A percentile compares a stretch with the other conserved stretches of the same genome.
These are phyloP conservation scores for Onychomys leucogaster DNA, from an alignment of 2,797 vertebrate genomes.

Conservation along the genomic window DNA sequence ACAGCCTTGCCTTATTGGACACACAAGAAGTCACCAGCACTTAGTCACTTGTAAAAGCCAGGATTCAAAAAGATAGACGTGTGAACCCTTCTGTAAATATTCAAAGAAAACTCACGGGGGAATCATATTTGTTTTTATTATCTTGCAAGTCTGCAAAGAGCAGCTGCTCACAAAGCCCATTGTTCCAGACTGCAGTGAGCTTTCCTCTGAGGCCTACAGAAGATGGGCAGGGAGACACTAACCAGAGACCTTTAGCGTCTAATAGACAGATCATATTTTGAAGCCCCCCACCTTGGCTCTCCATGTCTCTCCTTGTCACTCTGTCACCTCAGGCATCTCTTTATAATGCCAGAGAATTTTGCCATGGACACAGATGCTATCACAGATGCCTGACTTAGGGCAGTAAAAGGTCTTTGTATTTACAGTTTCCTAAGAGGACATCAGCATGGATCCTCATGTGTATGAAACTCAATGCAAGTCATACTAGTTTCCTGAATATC, in stretches of 20 bases:
- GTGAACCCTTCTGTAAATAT: conserved; percentile 35
- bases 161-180: conserved; percentile 24
- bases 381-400: conserved; percentile 24
- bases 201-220: conserved; percentile 45
- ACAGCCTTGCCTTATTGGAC: neutral
- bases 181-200: conserved; percentile 47
- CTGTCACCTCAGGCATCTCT: neutral
- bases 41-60: neutral
- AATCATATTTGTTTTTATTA: conserved; percentile 32
- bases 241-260: neutral
- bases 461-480: neutral
- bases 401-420: neutral
- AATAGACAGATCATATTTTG: neutral
- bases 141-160: conserved; percentile 23
- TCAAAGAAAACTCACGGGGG: neutral
- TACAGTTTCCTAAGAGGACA: conserved; percentile 4
- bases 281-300: neutral
- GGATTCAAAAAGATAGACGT: neutral
- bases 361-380: conserved; percentile 5
- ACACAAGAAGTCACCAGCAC: neutral
- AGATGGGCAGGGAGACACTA: neutral
- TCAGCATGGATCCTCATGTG: neutral
- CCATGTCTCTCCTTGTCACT: neutral
- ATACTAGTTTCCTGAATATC: neutral
- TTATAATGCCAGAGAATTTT: conserved; percentile 36